Base-by-base conservation (phyloP, 2,888 invertebrate genomes). In the Flexamia atlantica region DNA sequence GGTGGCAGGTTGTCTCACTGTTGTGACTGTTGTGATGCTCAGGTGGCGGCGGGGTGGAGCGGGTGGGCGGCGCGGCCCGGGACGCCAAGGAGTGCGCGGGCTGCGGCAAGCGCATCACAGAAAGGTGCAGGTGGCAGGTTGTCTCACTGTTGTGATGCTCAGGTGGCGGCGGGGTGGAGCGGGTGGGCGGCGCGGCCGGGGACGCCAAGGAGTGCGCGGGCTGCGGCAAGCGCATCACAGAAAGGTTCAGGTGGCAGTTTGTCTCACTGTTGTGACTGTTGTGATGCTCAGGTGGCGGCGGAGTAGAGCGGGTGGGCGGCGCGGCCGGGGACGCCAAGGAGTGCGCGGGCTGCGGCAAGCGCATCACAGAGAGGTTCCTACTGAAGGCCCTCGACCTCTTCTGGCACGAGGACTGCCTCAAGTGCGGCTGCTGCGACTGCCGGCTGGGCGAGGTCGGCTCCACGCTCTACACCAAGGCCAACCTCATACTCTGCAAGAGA, bases 321-420 rank as follows among this genome's bases (percentile, higher is more conserved):
- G 85, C 87, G 81, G 88, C 89, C 85, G 88, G 88, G 85, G 88
- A 87, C 88, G 89, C 89, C 88, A 90, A 90, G 88, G 94, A 96
- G 87, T 97, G 97, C 89, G 95, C 96, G 7, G 96, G 96, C 74
- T 97, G 97, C 89, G 95, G 96, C 85, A 97, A 97, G 90, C 92
- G 94, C 87, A 97, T 97, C 90, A 95, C 95, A 1, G 97, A 97
- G 90, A 91, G 95, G 90, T 96, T 93, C 90, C 93, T 98, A 87
- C 93, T 98, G 89, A 97, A 97, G 90, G 98, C 98, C 1, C 91
- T 98, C 89, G 98, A 98, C 90, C 94, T 97, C 91, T 95, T 95
- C 89, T 99, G 99, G 98, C 99, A 99, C 90, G 99, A 99, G 90
- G 98, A 99, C 91, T 99, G 99, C 90, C 94, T 99, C 85, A 99